Base-by-base conservation (phyloP, 2,113 vertebrate species). In the Cyanoliseus patagonus region DNA sequence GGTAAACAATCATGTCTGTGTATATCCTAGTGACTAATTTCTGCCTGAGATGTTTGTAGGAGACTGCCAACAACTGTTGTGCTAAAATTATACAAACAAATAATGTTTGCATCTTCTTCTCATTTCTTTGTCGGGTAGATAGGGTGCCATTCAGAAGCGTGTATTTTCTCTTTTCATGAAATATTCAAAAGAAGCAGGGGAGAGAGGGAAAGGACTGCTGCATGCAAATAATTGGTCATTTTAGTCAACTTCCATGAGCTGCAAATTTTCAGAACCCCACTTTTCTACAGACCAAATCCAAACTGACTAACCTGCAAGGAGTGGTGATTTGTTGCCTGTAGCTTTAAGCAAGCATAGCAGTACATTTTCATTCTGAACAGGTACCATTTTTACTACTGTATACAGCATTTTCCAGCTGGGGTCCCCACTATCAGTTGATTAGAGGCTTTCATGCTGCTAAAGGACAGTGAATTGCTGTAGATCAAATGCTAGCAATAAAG, bases 291-390 rank as follows among this genome's bases (percentile, higher is more conserved):
- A 83, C 49, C 25, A 53, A 67, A 83, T 77, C 63, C 44, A 73
- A 85, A 39, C 13, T 37, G 49, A 44, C 42, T 59, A 39, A 76
- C 9, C 1, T 62, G 33, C 31, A 62, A 85, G 30, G 37, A 83
- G 13, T 35, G 47, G 12, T 57, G 37, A 44, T 75, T 86, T 86
- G 63, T 35, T 82, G 59, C 52, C 80, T 90, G 28, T n/a, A 74
- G 57, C 47, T 95, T 80, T 91, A 90, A 95, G 46, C 75, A 90
- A 91, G 69, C n/a, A 53, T 30, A 91, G 49, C 5, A 57, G 57
- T 37, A 49, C 52, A 89, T 96, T 96, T 94, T 94, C n/a, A 92
- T 92, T 96, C 93, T 62, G 89, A 90, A 82, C 92, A 94, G 69
- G 69, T 70, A 72, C 61, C 47, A 33, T 15, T 13, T 47, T 82